A percentile compares a stretch with the other conserved stretches of the same genome.
phyloP scores from a whole-genome alignment of 2,113 vertebrate species.

The Micronisus gabar region DNA sequence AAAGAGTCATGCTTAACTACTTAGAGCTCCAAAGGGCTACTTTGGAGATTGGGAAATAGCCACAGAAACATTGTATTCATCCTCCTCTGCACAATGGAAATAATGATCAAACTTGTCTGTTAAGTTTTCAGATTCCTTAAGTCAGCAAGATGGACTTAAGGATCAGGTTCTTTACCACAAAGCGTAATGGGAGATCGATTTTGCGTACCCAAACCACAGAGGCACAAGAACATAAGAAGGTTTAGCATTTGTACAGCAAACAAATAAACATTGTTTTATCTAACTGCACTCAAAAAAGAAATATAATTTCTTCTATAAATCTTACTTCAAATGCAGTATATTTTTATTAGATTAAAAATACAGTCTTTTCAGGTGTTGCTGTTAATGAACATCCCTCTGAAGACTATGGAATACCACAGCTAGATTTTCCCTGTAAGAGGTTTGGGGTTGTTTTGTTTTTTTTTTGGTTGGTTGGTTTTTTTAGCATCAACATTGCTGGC shows the following conservation, averaged over 20 bases:
- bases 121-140: not conserved
- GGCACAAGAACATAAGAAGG: not conserved
- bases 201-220: not conserved
- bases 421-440: not conserved
- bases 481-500: not conserved
- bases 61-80: not conserved
- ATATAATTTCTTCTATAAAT: not conserved
- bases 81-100: not conserved
- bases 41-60: not conserved
- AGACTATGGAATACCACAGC: not conserved
- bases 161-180: not conserved
- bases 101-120: not conserved
- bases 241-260: not conserved
- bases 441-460: not conserved
- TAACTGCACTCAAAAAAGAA: not conserved
- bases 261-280: not conserved
- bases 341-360: not conserved
- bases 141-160: not conserved
- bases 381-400: not conserved
- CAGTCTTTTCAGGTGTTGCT: not conserved
- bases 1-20: not conserved
- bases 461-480: not conserved
- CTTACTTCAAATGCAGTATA: not conserved
- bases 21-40: not conserved
- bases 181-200: not conserved